Evolutionary conservation across 2,113 vertebrate genomes (phyloP), one percentile per base, ranked within the genome.

Genomic region (Oophaga pumilio): DNA sequence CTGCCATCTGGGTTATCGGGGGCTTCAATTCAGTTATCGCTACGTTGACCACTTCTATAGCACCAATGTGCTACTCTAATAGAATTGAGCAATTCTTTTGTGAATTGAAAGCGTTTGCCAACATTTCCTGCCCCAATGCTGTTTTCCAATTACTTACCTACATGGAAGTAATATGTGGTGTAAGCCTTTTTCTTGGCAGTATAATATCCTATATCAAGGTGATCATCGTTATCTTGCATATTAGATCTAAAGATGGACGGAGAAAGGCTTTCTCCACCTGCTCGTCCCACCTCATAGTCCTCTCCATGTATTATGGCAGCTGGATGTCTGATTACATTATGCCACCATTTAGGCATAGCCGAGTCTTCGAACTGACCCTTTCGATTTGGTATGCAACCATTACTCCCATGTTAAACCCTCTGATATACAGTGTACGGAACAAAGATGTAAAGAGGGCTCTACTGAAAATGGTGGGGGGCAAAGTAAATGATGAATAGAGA

Each of bases 201-300:
- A 26, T 78, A 57, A 57, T 57, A 28, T 78, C 76, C 15, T 78
- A 78, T 26, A 28, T 56, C 50, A 15, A 17, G 52, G 53, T 78
- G 6, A 26, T 57, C 24, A 28, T 26, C 2, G 76, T 78, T 10
- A 78, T 78, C 76, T 28, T 78, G 8, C 52, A 53, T 57, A 78
- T 78, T 14, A 78, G 7, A 56, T 57, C 76, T 18, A 78, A 20
- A 24, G 76, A 57, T 14, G 76, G 76, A 4, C 57, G 76, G 18
- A 57, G 68, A 15, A 71, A 71, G 26, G 68, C 68, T 33, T 71
- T 71, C 68, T 71, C 68, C 68, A 71, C 68, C 56, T 78, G 76
- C 52, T 57, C 76, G 17, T 57, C 76, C 33, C 76, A 78, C 24
- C 22, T 78, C n/a, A 78, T 78, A 8, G 76, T 78, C 76, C 76